Evolutionary conservation across 2,113 vertebrate genomes (phyloP).

Genomic region (Nannobrachium achirus): DNA sequence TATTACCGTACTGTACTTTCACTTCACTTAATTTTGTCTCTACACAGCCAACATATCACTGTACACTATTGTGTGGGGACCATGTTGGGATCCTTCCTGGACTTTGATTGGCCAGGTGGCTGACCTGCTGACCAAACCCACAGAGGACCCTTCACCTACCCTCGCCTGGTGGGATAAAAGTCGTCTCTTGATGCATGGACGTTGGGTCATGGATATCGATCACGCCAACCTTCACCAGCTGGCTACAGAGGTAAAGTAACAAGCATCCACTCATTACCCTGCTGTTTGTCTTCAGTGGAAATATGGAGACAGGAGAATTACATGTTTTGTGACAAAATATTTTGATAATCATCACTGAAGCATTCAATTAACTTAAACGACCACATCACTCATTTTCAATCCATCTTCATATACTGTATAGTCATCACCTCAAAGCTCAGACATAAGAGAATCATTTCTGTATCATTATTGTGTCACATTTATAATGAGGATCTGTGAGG

Average conservation of each 20-base stretch:
- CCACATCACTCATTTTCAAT: not conserved
- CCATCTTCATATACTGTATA: too few relatives aligned
- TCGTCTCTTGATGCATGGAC: constrained; percentile 90
- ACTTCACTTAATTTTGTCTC: not conserved
- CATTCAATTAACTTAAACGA: not conserved
- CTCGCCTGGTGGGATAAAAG: constrained; percentile 99
- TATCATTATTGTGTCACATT: too few relatives aligned
- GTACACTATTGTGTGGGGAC: constrained; percentile 97
- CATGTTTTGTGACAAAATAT: not conserved
- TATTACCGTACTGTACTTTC: too few relatives aligned
- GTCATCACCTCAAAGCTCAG: too few relatives aligned
- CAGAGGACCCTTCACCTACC: constrained; percentile 88
- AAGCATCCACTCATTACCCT: not conserved
- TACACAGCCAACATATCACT: constrained; percentile 90
- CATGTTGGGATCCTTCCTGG: constrained; percentile 98
- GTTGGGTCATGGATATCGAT: constrained; percentile 94
- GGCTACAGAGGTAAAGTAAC: constrained; percentile 88
- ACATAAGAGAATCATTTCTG: too few relatives aligned
- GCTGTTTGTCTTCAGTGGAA: not conserved
- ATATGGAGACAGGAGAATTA: not conserved
- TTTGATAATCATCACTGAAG: not conserved
- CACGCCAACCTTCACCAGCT: constrained; percentile 96
- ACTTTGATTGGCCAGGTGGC: constrained; percentile 93
- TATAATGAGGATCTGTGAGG: too few relatives aligned
- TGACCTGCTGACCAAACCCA: constrained; percentile 94